phyloP scores from a whole-genome alignment of 2,797 vertebrate genomes.

The Macropodus opercularis region DNA sequence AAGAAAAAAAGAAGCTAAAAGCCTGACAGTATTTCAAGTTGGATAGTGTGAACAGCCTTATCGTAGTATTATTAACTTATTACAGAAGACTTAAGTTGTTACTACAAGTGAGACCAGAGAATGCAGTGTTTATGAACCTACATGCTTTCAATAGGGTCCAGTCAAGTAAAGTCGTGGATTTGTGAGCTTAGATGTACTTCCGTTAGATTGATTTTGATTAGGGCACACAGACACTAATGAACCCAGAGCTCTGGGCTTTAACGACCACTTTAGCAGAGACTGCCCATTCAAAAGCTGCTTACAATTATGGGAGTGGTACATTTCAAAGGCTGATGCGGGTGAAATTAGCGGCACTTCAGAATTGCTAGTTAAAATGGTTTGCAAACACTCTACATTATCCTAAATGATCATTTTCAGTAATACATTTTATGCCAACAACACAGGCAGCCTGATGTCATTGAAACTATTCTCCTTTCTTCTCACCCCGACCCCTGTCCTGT shows the following conservation, averaged over 20 bases:
- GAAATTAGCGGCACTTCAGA: conserved; percentile 50
- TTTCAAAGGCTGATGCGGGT: conserved; percentile 66
- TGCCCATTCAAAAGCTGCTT: conserved; percentile 60
- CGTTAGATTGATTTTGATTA: conserved; percentile 71
- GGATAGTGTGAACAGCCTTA: conserved; percentile 27
- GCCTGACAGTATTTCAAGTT: neutral
- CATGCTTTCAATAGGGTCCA: conserved; percentile 69
- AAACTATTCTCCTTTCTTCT: neutral
- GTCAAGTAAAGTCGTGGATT: conserved; percentile 45
- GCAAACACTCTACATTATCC: conserved; percentile 27
- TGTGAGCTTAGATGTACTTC: conserved; percentile 52
- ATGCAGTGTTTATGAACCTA: conserved; percentile 71
- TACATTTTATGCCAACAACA: neutral
- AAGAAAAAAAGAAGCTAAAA: too few relatives aligned
- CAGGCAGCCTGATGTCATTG: neutral
- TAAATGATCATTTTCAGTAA: conserved; percentile 30
- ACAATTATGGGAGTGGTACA: conserved; percentile 63
- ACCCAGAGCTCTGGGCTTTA: conserved; percentile 68
- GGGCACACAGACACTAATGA: conserved; percentile 68
- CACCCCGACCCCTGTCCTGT: neutral
- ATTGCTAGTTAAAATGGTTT: conserved; percentile 31
- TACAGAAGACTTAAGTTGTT: conserved; percentile 57
- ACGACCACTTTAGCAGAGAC: conserved; percentile 66
- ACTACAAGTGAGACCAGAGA: conserved; percentile 62
- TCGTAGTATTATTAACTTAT: too few relatives aligned